A percentile compares a stretch with the other conserved stretches of the same genome.
phyloP scores from a whole-genome alignment of 2,797 vertebrate species.

The Somateria mollissima region DNA sequence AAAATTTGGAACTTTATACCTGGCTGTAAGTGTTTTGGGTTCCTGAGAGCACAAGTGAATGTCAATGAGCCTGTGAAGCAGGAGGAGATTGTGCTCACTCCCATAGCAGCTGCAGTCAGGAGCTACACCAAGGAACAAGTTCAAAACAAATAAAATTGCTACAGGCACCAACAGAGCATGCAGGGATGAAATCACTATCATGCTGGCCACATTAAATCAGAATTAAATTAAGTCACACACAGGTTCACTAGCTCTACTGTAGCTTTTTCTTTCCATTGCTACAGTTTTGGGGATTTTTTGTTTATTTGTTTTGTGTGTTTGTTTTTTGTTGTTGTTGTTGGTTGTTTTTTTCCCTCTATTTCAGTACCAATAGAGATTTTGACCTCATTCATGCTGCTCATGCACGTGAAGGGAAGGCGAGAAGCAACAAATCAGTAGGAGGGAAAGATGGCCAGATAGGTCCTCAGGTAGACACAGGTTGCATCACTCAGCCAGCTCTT shows the following conservation, averaged over 20 bases:
- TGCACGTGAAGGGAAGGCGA: neutral
- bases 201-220: neutral
- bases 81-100: neutral
- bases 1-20: neutral
- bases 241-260: neutral
- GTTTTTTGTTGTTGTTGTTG: too few species aligned
- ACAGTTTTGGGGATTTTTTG: neutral
- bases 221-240: neutral
- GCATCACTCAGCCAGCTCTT: neutral
- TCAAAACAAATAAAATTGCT: neutral
- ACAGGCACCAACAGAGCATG: neutral
- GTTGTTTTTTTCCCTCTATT: neutral
- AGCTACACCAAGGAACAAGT: neutral
- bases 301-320: neutral
- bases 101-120: neutral
- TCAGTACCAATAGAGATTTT: neutral
- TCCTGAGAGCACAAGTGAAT: neutral
- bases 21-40: neutral
- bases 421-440: neutral
- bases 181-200: neutral
- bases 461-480: neutral
- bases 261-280: neutral
- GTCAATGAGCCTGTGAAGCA: neutral
- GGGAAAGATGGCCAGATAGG: neutral
- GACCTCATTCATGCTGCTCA: neutral